phyloP scores from a whole-genome alignment of 2,113 vertebrate genomes.

The Bubalus kerabau region DNA sequence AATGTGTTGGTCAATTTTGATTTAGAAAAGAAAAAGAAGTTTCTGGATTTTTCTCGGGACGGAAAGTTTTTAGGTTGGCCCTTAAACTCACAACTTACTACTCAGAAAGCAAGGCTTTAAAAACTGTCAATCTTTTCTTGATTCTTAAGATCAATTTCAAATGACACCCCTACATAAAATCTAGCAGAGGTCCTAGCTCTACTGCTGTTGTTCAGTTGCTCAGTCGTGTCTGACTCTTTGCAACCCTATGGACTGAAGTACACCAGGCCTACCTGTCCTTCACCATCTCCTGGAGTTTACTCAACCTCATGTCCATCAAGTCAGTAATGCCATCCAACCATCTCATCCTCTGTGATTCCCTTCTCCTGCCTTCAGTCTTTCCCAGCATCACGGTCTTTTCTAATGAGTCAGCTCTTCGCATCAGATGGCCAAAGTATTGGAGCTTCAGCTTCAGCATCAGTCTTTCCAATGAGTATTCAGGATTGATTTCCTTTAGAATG shows the following conservation, averaged over 20 bases:
- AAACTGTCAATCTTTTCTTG: background rate
- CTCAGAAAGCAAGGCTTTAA: background rate
- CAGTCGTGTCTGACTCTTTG: fast-evolving
- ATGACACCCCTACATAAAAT: background rate
- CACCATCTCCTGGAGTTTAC: background rate
- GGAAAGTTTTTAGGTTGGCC: background rate
- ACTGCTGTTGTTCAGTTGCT: background rate
- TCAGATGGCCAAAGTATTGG: background rate
- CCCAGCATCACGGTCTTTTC: background rate
- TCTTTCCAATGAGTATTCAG: background rate
- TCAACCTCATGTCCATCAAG: background rate
- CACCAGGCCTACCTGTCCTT: background rate
- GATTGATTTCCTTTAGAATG: background rate
- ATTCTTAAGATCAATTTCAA: background rate
- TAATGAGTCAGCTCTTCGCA: background rate
- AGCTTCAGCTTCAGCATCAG: background rate
- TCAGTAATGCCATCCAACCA: background rate
- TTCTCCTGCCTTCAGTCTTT: background rate
- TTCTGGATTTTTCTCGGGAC: background rate
- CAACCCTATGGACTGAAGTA: background rate
- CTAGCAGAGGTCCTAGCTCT: background rate
- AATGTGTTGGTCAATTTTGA: background rate
- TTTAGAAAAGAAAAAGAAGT: background rate
- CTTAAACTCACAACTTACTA: background rate
- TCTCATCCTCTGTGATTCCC: background rate